Evolutionary conservation across 2,888 invertebrate species (phyloP), one percentile per base, ranked within the genome.

Genomic region (Eristalis pertinax): DNA sequence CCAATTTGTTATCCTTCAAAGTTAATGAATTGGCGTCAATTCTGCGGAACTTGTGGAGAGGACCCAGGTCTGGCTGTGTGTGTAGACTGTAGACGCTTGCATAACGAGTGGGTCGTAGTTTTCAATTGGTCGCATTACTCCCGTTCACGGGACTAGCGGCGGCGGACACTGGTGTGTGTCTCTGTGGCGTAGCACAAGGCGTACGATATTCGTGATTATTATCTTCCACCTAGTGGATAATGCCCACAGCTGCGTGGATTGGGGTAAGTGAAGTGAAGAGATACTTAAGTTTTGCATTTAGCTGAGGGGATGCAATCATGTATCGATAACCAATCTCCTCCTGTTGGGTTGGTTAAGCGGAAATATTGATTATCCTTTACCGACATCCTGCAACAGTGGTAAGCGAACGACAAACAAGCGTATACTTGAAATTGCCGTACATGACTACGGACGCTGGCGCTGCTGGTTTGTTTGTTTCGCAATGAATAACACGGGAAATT

Each of bases 1-100:
- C 87, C 83, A 87, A 84, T 87, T 84, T 87, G 83, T 83, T 83
- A 76, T 76, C 79, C 87, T 87, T 87, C 87, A 87, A 83, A 87
- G 72, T 87, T 76, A 83, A 87, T 87, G 87, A 84, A 72, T 87
- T 87, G 83, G 73, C 87, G 79, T 76, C 87, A 84, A 87, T 87
- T 82, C 56, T 82, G 82, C 76, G 76, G 76, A 76, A 76, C 65
- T 76, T 50, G 50, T 19, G 50, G 50, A 50, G 50, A 65, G 24
- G 68, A 24, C 50, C 4, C 56, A 41, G 43, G 41, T 2, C 29
- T 41, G 41, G 32, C 35, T 58, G 56, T 29, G 64, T 32, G 32
- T 32, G 32, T 32, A 58, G 58, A 43, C 26, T 26, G 15, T 15
- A 43, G 60, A 41, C 64, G 69, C 65, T 69, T 70, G 58, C 70